phyloP scores from a whole-genome alignment of 2,797 vertebrate species.

The Micrastur ruficollis region DNA sequence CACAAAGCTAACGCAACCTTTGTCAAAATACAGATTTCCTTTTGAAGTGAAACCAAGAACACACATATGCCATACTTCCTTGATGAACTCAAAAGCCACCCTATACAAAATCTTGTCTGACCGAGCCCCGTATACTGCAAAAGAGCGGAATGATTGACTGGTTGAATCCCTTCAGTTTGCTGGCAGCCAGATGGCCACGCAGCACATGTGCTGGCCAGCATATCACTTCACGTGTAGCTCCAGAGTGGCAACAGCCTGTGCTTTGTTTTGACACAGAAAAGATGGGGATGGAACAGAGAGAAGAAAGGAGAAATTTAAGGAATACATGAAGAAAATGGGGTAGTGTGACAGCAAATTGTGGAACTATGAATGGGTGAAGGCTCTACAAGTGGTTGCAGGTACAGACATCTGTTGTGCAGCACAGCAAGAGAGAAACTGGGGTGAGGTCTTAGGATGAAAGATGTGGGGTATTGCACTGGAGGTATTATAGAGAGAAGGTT shows the following conservation, averaged over 20 bases:
- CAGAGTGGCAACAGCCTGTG: neutral
- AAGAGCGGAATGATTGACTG: neutral
- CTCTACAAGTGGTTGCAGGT: neutral
- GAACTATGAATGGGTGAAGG: neutral
- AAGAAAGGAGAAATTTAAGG: neutral
- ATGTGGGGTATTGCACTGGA: neutral
- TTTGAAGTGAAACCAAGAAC: neutral
- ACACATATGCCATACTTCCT: neutral
- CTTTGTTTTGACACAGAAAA: neutral
- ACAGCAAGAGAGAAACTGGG: neutral
- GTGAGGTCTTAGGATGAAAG: neutral
- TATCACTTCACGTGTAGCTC: neutral
- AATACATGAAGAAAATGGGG: neutral
- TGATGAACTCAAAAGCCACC: neutral
- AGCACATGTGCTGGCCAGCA: neutral
- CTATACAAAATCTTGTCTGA: neutral
- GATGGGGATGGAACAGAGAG: neutral
- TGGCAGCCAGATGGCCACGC: neutral
- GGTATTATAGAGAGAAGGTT: neutral
- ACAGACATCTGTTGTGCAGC: neutral
- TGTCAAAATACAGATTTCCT: neutral
- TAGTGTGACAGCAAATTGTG: neutral
- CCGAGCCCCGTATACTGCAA: neutral
- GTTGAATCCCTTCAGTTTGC: neutral
- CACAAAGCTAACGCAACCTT: neutral